A percentile compares a stretch with the other conserved stretches of the same genome.
Conservation (phyloP, 1,140 invertebrate species). For the Drosophila parvula region DNA sequence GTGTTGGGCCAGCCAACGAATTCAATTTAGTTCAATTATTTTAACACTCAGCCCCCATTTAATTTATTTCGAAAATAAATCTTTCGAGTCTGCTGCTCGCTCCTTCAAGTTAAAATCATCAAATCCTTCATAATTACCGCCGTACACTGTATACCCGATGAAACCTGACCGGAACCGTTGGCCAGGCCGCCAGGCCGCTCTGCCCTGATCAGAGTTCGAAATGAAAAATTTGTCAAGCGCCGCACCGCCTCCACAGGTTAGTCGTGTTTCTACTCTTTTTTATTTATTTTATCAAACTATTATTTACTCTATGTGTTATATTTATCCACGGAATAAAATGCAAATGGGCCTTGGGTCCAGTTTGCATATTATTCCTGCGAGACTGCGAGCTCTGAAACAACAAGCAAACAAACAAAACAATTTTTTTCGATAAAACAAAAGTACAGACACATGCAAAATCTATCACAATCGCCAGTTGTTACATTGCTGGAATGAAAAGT, state of each 20-base stretch:
- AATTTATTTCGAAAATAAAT: slow-evolving; percentile 42
- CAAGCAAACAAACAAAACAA: slow-evolving; percentile 23
- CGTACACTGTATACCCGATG: slow-evolving; percentile 52
- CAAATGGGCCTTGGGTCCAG: slow-evolving; percentile 15
- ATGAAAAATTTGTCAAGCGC: slow-evolving; percentile 69
- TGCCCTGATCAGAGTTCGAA: slow-evolving; percentile 73
- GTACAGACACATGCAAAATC: slow-evolving; percentile 72
- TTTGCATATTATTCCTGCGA: slow-evolving; percentile 33
- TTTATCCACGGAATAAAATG: slow-evolving; percentile 28
- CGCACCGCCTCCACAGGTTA: slow-evolving; percentile 73
- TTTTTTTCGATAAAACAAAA: slow-evolving; percentile 41
- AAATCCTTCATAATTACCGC: background rate
- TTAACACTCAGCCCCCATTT: slow-evolving; percentile 19
- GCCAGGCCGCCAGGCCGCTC: slow-evolving; percentile 72
- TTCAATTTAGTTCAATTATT: slow-evolving; percentile 52
- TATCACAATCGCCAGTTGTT: slow-evolving; percentile 36
- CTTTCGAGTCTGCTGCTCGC: slow-evolving; percentile 33
- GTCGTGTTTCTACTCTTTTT: slow-evolving; percentile 79
- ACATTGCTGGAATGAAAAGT: slow-evolving; percentile 43
- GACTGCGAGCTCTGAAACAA: slow-evolving; percentile 57
- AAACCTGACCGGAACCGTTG: slow-evolving; percentile 70
- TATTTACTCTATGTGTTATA: slow-evolving; percentile 60
- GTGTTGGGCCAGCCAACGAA: slow-evolving; percentile 4
- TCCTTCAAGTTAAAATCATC: background rate
- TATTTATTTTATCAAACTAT: slow-evolving; percentile 66